Percentiles rank a stretch among this genome's conserved stretches.
Evolutionary conservation across 2,797 vertebrate genomes (phyloP).

Genomic region (Salarias fasciatus): DNA sequence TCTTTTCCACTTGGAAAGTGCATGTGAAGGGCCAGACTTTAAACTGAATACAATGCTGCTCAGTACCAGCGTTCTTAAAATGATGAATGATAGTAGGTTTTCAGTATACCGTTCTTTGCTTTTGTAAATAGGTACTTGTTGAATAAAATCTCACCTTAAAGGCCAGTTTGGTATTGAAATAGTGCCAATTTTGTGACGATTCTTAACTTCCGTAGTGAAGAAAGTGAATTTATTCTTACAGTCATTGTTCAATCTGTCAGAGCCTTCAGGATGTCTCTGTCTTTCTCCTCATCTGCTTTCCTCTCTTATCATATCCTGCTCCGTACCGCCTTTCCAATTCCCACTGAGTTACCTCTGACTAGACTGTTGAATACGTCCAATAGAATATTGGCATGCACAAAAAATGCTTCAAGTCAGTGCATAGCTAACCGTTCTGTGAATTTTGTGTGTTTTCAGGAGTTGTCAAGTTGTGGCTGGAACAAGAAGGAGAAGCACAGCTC

Average conservation of each 20-base stretch:
- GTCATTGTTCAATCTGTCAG: slow-evolving; percentile 19
- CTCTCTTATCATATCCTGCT: slow-evolving; percentile 7
- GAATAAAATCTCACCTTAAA: no score
- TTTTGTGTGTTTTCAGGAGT: slow-evolving; percentile 84
- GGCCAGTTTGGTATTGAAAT: no score
- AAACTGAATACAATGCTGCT: no score
- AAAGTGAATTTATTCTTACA: slow-evolving; percentile 16
- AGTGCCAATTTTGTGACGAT: no score
- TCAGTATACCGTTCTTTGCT: no score
- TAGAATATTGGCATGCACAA: slow-evolving; percentile 3
- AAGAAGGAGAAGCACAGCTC: slow-evolving; percentile 99
- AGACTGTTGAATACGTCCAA: slow-evolving; percentile 35
- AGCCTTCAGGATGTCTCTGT: slow-evolving; percentile 1
- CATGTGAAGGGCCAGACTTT: no score
- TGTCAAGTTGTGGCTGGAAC: slow-evolving; percentile 99
- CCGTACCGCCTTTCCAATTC: slow-evolving; percentile 16
- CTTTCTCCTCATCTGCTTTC: slow-evolving; percentile 24
- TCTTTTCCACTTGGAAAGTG: no score
- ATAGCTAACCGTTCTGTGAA: slow-evolving; percentile 1
- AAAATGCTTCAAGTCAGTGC: background rate
- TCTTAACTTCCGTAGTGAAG: no score
- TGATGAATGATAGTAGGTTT: no score
- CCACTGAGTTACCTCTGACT: slow-evolving; percentile 27
- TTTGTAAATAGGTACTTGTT: no score
- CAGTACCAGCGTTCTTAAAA: no score